Base-by-base conservation (phyloP, 2,888 invertebrate genomes). In the Mystacides longicornis region DNA sequence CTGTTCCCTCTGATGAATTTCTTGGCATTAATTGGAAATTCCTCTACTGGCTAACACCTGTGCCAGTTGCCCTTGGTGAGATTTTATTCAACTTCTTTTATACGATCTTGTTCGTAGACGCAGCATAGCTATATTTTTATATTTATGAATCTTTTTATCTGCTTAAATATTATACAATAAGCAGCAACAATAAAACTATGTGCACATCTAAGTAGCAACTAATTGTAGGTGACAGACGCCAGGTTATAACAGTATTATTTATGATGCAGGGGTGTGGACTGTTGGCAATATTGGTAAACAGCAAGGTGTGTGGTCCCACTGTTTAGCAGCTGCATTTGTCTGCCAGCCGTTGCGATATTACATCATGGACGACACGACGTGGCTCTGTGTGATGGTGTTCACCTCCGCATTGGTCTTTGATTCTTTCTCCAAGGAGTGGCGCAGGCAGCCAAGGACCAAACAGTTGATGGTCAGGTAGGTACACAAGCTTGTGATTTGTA, bases 231-330 rank as follows among this genome's bases (percentile, higher is more conserved):
- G n/a, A n/a, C n/a, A n/a, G n/a, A n/a, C n/a, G n/a, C n/a, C n/a
- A n/a, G n/a, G n/a, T n/a, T n/a, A n/a, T n/a, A n/a, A n/a, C n/a
- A n/a, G n/a, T n/a, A n/a, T n/a, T n/a, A n/a, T n/a, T n/a, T n/a
- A 9, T 31, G 31, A 67, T 71, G 19, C 68, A 93, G 96, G 94
- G 64, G 89, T 93, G 0, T 90, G 93, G 86, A 78, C 86, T 0
- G 90, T 94, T 7, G 94, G 94, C 22, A 96, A 95, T 66, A 86
- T 95, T 60, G 95, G 95, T 0, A 80, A 86, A 1, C 88, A 94
- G 67, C 75, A 80, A 64, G 93, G 93, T 1, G 71, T 78, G 0
- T 74, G 91, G 27, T 83, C 83, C 75, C 79, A 83, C 67, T 81
- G 90, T 0, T 67, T 93, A 1, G 51, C 82, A 0, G 85, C 82